Conservation (phyloP, 2,888 invertebrate species). For the Diarsia dahlii region DNA sequence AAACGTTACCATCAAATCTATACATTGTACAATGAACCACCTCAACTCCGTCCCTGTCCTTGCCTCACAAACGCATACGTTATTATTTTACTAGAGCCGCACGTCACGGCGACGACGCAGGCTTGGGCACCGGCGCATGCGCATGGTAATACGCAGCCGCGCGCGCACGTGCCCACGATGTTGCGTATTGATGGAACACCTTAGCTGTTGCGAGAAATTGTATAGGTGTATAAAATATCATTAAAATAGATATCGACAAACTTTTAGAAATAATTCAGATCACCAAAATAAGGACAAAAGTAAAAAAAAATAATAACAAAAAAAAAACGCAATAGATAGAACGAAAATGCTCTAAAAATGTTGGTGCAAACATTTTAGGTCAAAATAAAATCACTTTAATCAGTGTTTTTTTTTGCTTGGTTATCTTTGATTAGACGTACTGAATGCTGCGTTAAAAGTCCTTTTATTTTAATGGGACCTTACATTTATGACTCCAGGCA, state of each 20-base stretch:
- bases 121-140: slow-evolving; percentile 74
- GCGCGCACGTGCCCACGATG: slow-evolving; percentile 68
- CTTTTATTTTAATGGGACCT: too few relatives aligned
- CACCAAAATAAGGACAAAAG: too few relatives aligned
- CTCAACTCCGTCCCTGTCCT: slow-evolving; percentile 71
- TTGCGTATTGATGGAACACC: slow-evolving; percentile 59
- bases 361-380: too few relatives aligned
- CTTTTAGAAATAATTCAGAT: too few relatives aligned
- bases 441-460: too few relatives aligned
- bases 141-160: slow-evolving; percentile 77
- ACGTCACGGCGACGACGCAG: slow-evolving; percentile 72
- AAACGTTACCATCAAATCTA: background rate
- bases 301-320: too few relatives aligned
- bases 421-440: too few relatives aligned
- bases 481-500: slow-evolving; percentile 43
- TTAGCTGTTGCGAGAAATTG: slow-evolving; percentile 47
- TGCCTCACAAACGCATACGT: slow-evolving; percentile 71
- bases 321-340: too few relatives aligned
- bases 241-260: too few relatives aligned
- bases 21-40: background rate
- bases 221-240: background rate
- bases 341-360: too few relatives aligned
- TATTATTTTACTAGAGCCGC: slow-evolving; percentile 76
- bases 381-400: too few relatives aligned
- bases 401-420: too few relatives aligned